phyloP scores from a whole-genome alignment of 92 coral and sea anemone species.

The Zoanthus solanderi region DNA sequence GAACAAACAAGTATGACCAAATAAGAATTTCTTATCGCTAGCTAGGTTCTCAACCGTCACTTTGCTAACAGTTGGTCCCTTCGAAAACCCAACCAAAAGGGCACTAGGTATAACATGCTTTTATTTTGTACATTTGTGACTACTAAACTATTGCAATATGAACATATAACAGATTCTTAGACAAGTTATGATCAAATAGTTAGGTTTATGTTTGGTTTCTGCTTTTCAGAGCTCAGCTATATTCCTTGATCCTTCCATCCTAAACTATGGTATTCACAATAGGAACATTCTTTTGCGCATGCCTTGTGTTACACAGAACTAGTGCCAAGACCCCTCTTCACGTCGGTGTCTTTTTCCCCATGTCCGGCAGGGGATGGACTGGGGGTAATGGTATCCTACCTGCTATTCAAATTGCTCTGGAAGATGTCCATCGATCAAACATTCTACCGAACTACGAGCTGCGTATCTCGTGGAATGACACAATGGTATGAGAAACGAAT shows the following conservation, averaged over 20 bases:
- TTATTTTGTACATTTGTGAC: no score
- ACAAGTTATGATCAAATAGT: no score
- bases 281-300: conserved; percentile 25
- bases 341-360: conserved; percentile 83
- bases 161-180: no score
- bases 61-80: no score
- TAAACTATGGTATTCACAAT: neutral
- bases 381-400: conserved; percentile 88
- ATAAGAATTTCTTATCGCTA: no score
- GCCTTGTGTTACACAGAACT: neutral
- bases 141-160: no score
- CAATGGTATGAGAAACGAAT: conserved; percentile 56
- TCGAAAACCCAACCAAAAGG: no score
- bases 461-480: conserved; percentile 84
- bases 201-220: neutral
- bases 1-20: no score
- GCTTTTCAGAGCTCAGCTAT: neutral
- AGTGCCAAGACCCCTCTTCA: conserved; percentile 74
- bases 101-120: no score
- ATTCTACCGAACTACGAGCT: conserved; percentile 73
- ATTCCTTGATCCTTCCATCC: neutral
- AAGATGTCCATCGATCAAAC: conserved; percentile 73
- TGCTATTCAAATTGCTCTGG: conserved; percentile 82
- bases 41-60: no score
- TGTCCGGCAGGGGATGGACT: conserved; percentile 84